Evolutionary conservation across 2,797 vertebrate genomes (phyloP).

Genomic region (Threskiornis aethiopicus): DNA sequence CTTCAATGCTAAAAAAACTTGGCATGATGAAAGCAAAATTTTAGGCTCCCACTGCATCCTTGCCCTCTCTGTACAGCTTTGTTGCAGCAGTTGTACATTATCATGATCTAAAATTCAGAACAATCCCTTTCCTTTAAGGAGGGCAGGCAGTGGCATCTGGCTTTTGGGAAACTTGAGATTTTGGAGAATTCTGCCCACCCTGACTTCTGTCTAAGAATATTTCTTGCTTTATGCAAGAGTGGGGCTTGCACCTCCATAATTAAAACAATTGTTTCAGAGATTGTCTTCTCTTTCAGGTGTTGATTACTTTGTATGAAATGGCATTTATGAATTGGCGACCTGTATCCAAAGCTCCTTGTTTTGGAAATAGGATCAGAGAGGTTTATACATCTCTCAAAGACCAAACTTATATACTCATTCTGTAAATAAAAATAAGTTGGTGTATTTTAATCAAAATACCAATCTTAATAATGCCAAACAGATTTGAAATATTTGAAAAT

Average conservation of each 20-base stretch:
- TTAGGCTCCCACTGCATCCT: not conserved
- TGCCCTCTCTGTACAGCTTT: not conserved
- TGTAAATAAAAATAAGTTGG: not conserved
- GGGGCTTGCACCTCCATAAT: not conserved
- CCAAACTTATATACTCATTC: not conserved
- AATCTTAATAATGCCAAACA: not conserved
- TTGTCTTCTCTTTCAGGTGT: not conserved
- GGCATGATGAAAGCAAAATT: not conserved
- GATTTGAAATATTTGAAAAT: not conserved
- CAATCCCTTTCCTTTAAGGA: not conserved
- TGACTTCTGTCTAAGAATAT: not conserved
- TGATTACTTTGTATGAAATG: not conserved
- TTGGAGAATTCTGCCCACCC: not conserved
- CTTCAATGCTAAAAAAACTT: not conserved
- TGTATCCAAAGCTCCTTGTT: not conserved
- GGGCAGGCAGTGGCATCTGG: not conserved
- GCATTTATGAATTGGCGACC: not conserved
- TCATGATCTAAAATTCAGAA: not conserved
- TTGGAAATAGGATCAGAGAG: not conserved
- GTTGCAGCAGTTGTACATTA: not conserved
- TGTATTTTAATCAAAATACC: not conserved
- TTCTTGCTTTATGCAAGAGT: not conserved
- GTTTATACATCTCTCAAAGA: not conserved
- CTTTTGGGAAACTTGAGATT: not conserved
- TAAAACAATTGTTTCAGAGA: not conserved